A percentile compares a stretch with the other conserved stretches of the same genome.
Evolutionary conservation across 2,888 invertebrate genomes (phyloP).

Genomic region (Subacronicta megacephala): DNA sequence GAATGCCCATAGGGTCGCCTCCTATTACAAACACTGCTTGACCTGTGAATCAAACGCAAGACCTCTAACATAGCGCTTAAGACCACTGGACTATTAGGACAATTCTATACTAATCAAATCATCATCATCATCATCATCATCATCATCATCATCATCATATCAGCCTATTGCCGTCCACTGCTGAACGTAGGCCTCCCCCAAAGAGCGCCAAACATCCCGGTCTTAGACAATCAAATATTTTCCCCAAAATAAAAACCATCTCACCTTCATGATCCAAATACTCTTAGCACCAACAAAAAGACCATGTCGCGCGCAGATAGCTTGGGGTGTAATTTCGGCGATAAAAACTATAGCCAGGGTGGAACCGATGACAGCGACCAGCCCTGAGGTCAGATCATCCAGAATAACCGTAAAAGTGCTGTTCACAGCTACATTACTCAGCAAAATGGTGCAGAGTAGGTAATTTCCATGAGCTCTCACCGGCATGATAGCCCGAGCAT

Average conservation of each 20-base stretch:
- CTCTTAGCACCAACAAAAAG: constrained; percentile 98
- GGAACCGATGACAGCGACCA: constrained; percentile 96
- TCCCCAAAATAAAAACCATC: constrained; percentile 12
- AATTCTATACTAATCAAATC: too few species aligned
- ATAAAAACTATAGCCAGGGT: constrained; percentile 98
- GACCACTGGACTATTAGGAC: too few species aligned
- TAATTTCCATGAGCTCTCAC: constrained; percentile 98
- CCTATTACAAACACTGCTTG: too few species aligned
- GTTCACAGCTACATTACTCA: constrained; percentile 98
- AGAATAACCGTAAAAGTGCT: constrained; percentile 98
- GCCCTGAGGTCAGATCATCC: constrained; percentile 97
- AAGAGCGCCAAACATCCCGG: too few species aligned
- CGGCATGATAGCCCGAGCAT: constrained; percentile 97
- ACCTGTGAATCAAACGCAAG: too few species aligned
- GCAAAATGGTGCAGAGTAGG: constrained; percentile 94
- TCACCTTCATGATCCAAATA: constrained; percentile 95
- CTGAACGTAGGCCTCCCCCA: too few species aligned
- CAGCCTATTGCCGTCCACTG: too few species aligned
- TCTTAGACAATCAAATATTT: too few species aligned
- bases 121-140: too few species aligned
- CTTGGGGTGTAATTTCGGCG: constrained; percentile 99
- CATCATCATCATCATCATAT: too few species aligned
- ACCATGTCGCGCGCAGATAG: constrained; percentile 98
- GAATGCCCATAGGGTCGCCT: too few species aligned
- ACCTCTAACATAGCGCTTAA: too few species aligned